Percentiles rank a stretch among this genome's conserved stretches.
Conservation (phyloP, 2,797 vertebrate species). For the Philypnodon macrostomus region DNA sequence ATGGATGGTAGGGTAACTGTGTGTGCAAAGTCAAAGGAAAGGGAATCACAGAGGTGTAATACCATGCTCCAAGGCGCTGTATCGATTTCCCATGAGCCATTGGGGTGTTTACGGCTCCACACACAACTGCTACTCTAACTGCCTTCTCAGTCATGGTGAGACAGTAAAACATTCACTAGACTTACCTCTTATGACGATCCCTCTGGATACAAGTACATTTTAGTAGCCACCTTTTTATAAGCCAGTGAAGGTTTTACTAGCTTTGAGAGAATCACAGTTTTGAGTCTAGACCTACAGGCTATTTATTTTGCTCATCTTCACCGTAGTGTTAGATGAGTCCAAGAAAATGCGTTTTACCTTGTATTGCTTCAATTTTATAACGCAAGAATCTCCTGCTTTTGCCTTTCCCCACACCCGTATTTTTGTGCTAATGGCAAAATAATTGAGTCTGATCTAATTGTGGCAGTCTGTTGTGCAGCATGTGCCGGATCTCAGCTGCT, state of each 20-base stretch:
- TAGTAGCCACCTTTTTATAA: conserved; percentile 6
- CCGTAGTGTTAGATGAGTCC: too few species aligned
- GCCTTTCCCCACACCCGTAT: conserved; percentile 9
- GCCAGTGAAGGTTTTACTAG: conserved; percentile 8
- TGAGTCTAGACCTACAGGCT: conserved; percentile 5
- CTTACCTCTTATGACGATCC: conserved; percentile 21
- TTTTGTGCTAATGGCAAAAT: conserved; percentile 31
- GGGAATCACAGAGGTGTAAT: conserved; percentile 54
- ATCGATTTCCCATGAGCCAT: conserved; percentile 60
- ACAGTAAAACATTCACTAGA: conserved; percentile 49
- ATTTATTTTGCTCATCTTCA: too few species aligned
- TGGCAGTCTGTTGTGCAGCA: conserved; percentile 29
- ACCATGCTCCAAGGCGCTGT: conserved; percentile 39
- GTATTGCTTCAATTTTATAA: background rate
- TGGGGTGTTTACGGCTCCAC: conserved; percentile 53
- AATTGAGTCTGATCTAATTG: conserved; percentile 43
- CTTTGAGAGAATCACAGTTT: conserved; percentile 14
- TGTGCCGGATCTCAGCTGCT: conserved; percentile 13
- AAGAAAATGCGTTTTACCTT: too few species aligned
- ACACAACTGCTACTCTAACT: conserved; percentile 56
- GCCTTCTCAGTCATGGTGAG: conserved; percentile 45
- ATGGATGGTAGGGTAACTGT: conserved; percentile 8
- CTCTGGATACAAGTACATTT: conserved; percentile 13
- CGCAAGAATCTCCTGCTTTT: background rate
- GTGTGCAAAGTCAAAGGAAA: conserved; percentile 28